Conservation (phyloP, 2,113 vertebrate genomes). For the Solenodon paradoxus region DNA sequence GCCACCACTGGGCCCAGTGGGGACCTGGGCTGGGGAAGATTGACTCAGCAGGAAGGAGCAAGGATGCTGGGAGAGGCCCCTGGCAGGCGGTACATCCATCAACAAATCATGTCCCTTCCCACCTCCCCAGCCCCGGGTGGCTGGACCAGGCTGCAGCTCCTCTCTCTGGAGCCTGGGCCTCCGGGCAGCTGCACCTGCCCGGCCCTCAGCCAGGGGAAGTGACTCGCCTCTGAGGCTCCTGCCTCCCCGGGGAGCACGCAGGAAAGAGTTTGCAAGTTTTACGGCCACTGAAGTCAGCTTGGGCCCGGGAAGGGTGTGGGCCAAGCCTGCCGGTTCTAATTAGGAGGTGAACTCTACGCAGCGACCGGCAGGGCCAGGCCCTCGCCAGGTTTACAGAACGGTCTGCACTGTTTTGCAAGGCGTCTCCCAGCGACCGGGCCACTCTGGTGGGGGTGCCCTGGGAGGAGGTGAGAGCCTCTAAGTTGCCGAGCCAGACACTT, state of each 20-base stretch:
- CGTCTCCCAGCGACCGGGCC: conserved; percentile 79
- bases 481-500: conserved; percentile 49
- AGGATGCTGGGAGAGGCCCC: neutral
- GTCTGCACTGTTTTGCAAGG: conserved; percentile 75
- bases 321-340: conserved; percentile 72
- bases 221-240: neutral
- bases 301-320: neutral
- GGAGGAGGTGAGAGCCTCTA: conserved; percentile 48
- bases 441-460: conserved; percentile 55
- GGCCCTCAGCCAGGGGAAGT: neutral
- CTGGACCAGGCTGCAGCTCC: rapidly evolving
- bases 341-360: conserved; percentile 75
- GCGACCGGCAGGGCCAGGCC: conserved; percentile 63
- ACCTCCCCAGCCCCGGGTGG: neutral
- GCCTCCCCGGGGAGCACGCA: neutral
- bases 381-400: conserved; percentile 66
- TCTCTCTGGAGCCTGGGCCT: neutral
- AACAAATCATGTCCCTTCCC: neutral
- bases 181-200: conserved; percentile 32
- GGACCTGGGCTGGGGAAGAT: neutral
- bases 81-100: neutral
- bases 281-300: conserved; percentile 45
- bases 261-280: conserved; percentile 48
- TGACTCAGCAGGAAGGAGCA: neutral
- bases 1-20: rapidly evolving